phyloP scores from a whole-genome alignment of 2,888 invertebrate genomes.

The Saturnia japonica region DNA sequence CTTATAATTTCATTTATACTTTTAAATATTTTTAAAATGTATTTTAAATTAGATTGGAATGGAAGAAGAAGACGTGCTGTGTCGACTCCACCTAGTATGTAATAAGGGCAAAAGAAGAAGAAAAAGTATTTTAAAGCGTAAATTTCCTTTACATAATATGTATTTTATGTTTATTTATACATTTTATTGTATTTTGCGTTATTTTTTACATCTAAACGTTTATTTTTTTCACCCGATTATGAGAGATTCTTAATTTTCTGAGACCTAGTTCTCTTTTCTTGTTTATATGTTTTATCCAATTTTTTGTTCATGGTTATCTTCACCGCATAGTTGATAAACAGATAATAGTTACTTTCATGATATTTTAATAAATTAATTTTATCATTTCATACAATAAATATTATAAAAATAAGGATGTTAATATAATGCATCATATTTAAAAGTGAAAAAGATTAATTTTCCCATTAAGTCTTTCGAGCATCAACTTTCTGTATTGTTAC shows the following conservation, averaged over 20 bases:
- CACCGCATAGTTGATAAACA: neutral
- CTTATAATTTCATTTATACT: neutral
- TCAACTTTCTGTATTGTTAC: too few relatives aligned
- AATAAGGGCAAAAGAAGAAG: too few relatives aligned
- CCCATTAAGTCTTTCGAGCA: too few relatives aligned
- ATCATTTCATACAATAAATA: neutral
- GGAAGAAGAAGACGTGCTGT: too few relatives aligned
- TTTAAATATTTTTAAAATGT: neutral
- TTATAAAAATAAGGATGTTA: neutral
- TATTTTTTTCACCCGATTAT: neutral
- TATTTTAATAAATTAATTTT: neutral
- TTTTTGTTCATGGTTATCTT: neutral
- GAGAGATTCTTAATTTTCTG: neutral
- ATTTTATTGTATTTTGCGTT: too few relatives aligned
- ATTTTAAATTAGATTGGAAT: too few relatives aligned
- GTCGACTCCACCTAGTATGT: too few relatives aligned
- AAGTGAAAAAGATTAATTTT: neutral
- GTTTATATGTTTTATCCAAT: neutral
- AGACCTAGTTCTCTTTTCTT: too few relatives aligned
- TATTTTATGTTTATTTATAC: neutral
- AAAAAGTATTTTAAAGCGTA: neutral
- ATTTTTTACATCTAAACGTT: too few relatives aligned
- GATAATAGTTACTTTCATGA: neutral
- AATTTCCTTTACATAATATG: neutral
- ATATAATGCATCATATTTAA: too few relatives aligned